These are phyloP conservation scores for Indri indri DNA, from an alignment of 2,113 vertebrate genomes.

Conservation along the genomic window DNA sequence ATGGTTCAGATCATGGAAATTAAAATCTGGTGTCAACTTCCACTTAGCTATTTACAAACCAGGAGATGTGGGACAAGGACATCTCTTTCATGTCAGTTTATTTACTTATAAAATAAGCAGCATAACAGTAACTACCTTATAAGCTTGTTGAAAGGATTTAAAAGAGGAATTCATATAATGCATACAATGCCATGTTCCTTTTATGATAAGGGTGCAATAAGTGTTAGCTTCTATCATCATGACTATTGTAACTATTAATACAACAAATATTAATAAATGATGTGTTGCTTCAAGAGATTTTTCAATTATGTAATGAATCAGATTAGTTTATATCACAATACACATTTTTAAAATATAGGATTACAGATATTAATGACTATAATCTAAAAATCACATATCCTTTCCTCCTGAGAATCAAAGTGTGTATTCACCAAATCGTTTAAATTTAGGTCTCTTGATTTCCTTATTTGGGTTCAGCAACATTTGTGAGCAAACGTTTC, in stretches of 20 bases:
- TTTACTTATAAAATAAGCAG: neutral
- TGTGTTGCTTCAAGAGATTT: neutral
- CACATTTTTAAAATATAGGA: neutral
- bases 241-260: neutral
- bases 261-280: neutral
- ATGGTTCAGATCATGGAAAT: neutral
- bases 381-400: neutral
- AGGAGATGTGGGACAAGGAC: neutral
- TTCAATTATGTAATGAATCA: neutral
- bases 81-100: neutral
- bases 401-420: neutral
- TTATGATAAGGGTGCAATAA: neutral
- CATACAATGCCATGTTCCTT: neutral
- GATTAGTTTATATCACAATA: neutral
- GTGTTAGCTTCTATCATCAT: neutral
- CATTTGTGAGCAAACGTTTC: neutral
- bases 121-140: neutral
- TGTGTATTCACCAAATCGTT: neutral
- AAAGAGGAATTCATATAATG: neutral
- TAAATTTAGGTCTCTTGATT: slow-evolving; percentile 13
- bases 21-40: neutral
- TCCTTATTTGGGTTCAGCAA: neutral
- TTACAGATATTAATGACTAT: neutral
- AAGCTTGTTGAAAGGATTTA: neutral
- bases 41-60: neutral